Conservation (phyloP, 2,797 vertebrate species). For the Pseudocheirus occidentalis region DNA sequence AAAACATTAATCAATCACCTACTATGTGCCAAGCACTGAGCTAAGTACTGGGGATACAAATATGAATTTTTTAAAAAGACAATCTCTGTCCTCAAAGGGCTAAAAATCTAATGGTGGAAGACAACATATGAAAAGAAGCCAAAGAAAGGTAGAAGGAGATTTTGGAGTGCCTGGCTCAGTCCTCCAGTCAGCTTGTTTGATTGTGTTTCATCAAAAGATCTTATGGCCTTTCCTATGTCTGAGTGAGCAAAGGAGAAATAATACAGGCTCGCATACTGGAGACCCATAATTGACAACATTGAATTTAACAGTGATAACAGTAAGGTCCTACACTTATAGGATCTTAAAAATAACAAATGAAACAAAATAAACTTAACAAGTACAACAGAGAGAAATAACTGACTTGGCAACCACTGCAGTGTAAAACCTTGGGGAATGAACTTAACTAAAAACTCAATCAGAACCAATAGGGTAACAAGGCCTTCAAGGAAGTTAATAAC, state of each 20-base stretch:
- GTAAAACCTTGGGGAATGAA: not conserved
- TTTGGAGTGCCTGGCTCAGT: not conserved
- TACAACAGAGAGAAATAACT: not conserved
- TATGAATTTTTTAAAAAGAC: not conserved
- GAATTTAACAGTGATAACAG: not conserved
- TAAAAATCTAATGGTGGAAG: not conserved
- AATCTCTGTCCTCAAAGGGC: not conserved
- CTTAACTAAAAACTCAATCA: not conserved
- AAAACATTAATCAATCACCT: not conserved
- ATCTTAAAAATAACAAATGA: not conserved
- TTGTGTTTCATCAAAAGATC: not conserved
- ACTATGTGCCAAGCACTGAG: not conserved
- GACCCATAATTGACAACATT: not conserved
- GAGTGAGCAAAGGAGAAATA: not conserved
- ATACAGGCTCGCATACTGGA: not conserved
- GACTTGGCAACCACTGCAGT: not conserved
- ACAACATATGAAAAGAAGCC: not conserved
- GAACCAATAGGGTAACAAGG: not conserved
- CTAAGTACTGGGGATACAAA: too few relatives aligned
- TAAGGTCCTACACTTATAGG: not conserved
- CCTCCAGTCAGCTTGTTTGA: not conserved
- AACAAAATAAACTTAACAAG: not conserved
- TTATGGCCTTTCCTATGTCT: not conserved
- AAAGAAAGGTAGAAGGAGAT: not conserved
- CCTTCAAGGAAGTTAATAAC: not conserved